phyloP scores from a whole-genome alignment of 2,888 invertebrate genomes.

The Diloba caeruleocephala region DNA sequence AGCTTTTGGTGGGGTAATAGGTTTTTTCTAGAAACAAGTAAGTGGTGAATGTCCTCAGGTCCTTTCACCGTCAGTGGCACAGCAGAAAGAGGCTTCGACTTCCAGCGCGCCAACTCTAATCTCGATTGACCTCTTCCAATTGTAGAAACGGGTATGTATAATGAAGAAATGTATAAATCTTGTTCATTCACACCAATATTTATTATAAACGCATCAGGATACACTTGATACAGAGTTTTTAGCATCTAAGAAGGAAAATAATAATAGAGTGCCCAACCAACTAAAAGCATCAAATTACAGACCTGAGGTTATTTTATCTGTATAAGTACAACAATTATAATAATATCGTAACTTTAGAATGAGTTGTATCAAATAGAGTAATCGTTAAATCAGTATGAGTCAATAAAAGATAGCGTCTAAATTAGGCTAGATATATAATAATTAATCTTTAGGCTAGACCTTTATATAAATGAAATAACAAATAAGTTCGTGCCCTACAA shows the following conservation, averaged over 20 bases:
- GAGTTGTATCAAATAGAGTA: too few species aligned
- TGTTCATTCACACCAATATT: background rate
- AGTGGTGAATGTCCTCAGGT: conserved; percentile 9
- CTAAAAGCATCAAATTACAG: too few species aligned
- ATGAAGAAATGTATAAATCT: background rate
- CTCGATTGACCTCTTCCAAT: conserved; percentile 8
- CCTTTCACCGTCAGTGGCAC: conserved; percentile 3
- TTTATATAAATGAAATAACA: too few species aligned
- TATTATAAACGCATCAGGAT: background rate
- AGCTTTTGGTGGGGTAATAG: conserved; percentile 9
- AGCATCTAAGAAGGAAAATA: background rate
- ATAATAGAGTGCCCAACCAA: background rate
- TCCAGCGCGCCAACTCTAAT: conserved; percentile 7
- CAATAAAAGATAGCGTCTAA: too few species aligned
- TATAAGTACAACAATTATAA: too few species aligned
- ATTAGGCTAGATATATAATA: too few species aligned
- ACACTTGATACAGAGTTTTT: background rate
- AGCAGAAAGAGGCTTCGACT: conserved; percentile 4
- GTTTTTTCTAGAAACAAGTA: conserved; percentile 4
- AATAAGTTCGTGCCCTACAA: too few species aligned
- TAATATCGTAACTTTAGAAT: too few species aligned
- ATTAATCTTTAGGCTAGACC: too few species aligned
- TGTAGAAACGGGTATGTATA: conserved; percentile 1
- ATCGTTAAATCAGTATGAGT: too few species aligned
- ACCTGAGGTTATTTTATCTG: too few species aligned